Evolutionary conservation across 2,113 vertebrate genomes (phyloP).

Genomic region (Platichthys flesus): DNA sequence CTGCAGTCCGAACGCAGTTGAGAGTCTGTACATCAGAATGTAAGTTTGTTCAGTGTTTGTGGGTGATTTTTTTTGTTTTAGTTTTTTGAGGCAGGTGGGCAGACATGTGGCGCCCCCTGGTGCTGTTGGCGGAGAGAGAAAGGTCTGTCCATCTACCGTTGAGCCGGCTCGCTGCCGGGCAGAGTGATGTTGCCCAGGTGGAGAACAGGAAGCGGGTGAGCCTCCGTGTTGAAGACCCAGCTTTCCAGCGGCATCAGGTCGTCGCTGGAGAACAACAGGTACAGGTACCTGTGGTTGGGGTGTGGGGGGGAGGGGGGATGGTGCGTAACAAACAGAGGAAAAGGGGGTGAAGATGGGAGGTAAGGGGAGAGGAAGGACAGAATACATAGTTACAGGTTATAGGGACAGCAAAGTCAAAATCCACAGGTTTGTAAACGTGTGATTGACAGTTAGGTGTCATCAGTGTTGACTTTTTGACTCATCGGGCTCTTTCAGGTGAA

Average conservation of each 20-base stretch:
- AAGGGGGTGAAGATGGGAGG: background rate
- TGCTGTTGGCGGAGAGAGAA: slow-evolving; percentile 1
- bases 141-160: slow-evolving; percentile 80
- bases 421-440: no score
- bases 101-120: slow-evolving; percentile 25
- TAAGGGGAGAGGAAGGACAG: background rate
- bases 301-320: slow-evolving; percentile 11
- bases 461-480: no score
- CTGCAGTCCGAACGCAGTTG: slow-evolving; percentile 45
- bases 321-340: background rate
- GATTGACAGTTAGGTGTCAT: no score
- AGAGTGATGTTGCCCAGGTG: slow-evolving; percentile 95
- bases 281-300: slow-evolving; percentile 88
- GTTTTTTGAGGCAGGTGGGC: background rate
- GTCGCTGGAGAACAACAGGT: slow-evolving; percentile 96
- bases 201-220: slow-evolving; percentile 95
- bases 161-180: slow-evolving; percentile 88
- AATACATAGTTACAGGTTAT: background rate
- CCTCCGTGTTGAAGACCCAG: slow-evolving; percentile 99
- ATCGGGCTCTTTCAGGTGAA: no score
- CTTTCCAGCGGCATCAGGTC: slow-evolving; percentile 96
- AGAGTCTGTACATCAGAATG: slow-evolving; percentile 47
- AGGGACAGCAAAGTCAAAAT: no score
- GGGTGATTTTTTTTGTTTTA: background rate
- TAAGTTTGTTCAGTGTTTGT: slow-evolving; percentile 61